Conservation (phyloP, 92 coral and sea anemone genomes). For the Heliopora coerulea region DNA sequence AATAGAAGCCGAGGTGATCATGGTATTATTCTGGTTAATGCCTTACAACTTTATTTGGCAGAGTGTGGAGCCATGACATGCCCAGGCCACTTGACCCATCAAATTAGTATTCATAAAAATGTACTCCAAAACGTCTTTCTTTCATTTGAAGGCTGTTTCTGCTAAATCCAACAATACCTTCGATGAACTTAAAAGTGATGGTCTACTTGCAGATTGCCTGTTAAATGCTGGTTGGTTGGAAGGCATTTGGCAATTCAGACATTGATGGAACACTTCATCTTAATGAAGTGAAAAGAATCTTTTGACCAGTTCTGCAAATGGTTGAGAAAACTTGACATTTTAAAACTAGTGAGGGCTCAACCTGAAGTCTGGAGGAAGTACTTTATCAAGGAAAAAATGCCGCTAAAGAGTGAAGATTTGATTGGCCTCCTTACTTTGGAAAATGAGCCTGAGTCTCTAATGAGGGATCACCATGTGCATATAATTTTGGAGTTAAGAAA, state of each 20-base stretch:
- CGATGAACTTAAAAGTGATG: neutral
- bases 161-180: neutral
- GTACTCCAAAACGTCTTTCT: neutral
- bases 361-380: constrained; percentile 45
- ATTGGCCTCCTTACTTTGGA: constrained; percentile 30
- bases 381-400: constrained; percentile 26
- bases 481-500: constrained; percentile 29
- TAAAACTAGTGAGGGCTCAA: constrained; percentile 24
- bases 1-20: too few relatives aligned
- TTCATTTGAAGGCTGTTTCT: neutral
- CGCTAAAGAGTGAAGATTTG: constrained; percentile 43
- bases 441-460: constrained; percentile 37
- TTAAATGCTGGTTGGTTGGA: constrained; percentile 51
- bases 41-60: too few relatives aligned
- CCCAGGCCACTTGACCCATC: too few relatives aligned
- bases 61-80: too few relatives aligned
- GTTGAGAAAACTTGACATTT: constrained; percentile 41
- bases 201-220: constrained; percentile 29
- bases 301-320: constrained; percentile 46
- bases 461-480: constrained; percentile 39
- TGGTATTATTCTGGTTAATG: too few relatives aligned
- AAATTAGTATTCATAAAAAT: neutral
- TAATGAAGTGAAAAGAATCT: constrained; percentile 43
- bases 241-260: constrained; percentile 44
- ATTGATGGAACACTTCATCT: constrained; percentile 26